Base-by-base conservation (phyloP, 2,797 vertebrate species). In the Synaphobranchus kaupii region DNA sequence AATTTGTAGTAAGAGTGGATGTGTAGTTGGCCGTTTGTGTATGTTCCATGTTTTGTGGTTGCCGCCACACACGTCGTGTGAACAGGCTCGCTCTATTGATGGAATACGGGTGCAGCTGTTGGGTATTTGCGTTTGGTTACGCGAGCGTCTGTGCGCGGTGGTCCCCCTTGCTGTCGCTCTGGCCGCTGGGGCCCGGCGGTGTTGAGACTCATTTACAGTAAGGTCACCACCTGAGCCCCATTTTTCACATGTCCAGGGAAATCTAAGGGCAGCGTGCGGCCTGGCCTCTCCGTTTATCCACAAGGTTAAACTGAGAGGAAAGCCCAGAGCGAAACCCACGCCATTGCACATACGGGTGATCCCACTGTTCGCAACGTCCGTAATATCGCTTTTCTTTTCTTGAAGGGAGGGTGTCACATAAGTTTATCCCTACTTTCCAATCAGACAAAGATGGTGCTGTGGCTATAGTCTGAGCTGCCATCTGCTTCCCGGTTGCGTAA, bases 401-500 rank as follows among this genome's bases (percentile, higher is more conserved):
- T 34, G 28, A 48, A 22, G 20, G 10, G 78, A 6, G 22, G 76
- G 39, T 25, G 44, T 3, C 6, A 73, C 4, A 31, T 31, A 81
- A 81, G 78, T 50, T 50, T 25, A 6, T n/a, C 47, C 44, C 20
- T 50, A 81, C 34, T 48, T 81, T 81, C 44, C 28, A 50, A n/a
- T 25, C 78, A 81, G 78, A 50, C 44, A 50, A 50, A 48, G 78
- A 28, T 5, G 56, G n/a, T 81, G 54, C 52, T 28, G 10, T 39
- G 34, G 54, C 47, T 28, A 56, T 58, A 34, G 85, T n/a, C 50
- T 78, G 25, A n/a, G 73, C 25, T 10, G 54, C 85, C 85, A 86
- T 86, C 85, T 86, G 85, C 73, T 25, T 28, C 48, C 5, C 50
- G 52, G 73, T 80, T 86, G 80, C 12, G 39, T 81, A 81, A 86